Conservation (phyloP, 2,113 vertebrate species). For the Tetrax tetrax region DNA sequence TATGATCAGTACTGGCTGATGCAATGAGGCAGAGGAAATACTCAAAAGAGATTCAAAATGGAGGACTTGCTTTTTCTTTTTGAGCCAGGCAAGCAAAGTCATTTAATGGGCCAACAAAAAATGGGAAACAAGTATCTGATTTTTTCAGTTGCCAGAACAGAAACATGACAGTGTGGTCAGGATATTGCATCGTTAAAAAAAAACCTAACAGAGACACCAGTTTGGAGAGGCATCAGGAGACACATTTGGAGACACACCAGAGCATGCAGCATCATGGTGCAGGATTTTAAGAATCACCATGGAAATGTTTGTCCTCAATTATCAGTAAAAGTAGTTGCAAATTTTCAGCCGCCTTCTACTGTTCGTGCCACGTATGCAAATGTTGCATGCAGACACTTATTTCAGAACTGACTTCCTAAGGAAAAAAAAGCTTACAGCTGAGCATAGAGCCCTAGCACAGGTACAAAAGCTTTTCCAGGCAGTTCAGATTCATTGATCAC, state of each 20-base stretch:
- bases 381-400: background rate
- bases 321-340: background rate
- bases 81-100: background rate
- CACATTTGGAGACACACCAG: background rate
- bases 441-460: fast-evolving
- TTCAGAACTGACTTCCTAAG: background rate
- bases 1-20: background rate
- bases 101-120: background rate
- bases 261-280: background rate
- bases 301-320: background rate
- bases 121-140: fast-evolving
- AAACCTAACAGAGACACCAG: background rate
- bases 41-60: background rate
- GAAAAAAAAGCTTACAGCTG: background rate
- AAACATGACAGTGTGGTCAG: background rate
- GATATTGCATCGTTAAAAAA: background rate
- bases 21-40: background rate
- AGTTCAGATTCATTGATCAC: background rate
- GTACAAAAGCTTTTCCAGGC: background rate
- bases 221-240: background rate
- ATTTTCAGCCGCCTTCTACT: background rate
- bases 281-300: background rate
- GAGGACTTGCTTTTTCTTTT: background rate
- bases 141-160: background rate
- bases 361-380: background rate